These are phyloP conservation scores for Myioborus miniatus DNA, from an alignment of 2,797 vertebrate genomes.

Conservation along the genomic window DNA sequence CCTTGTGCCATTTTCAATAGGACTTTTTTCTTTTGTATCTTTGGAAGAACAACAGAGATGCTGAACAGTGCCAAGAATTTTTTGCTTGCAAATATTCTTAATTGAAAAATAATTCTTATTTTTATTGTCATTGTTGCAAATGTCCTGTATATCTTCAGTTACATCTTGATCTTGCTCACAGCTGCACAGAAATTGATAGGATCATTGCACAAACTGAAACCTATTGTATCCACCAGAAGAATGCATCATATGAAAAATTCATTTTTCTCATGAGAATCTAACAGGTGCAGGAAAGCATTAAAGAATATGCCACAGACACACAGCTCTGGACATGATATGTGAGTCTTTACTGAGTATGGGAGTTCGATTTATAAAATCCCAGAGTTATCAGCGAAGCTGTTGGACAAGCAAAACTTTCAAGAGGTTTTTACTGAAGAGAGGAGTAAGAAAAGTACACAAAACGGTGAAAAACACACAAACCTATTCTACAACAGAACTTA, in stretches of 20 bases:
- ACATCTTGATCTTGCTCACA: conserved; percentile 34
- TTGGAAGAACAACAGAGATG: background rate
- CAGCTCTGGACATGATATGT: conserved; percentile 24
- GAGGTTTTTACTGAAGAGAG: background rate
- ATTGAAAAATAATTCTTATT: conserved; percentile 17
- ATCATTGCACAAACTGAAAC: conserved; percentile 49
- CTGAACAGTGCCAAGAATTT: background rate
- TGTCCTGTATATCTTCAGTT: conserved; percentile 8
- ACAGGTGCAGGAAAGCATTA: conserved; percentile 56
- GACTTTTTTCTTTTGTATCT: background rate
- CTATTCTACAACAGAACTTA: background rate
- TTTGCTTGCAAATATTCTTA: conserved; percentile 1
- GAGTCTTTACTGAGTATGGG: background rate
- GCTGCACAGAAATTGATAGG: conserved; percentile 51
- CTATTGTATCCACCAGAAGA: conserved; percentile 48
- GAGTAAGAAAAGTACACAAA: background rate
- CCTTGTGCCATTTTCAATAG: background rate
- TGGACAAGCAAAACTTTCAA: background rate
- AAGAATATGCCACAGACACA: background rate
- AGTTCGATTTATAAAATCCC: background rate
- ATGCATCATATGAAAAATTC: conserved; percentile 48
- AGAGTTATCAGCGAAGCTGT: background rate
- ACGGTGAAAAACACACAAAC: background rate
- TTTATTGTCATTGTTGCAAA: background rate
- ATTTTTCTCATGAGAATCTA: conserved; percentile 59